Evolutionary conservation across 2,113 vertebrate genomes (phyloP).

Genomic region (Myrmecophaga tridactyla): DNA sequence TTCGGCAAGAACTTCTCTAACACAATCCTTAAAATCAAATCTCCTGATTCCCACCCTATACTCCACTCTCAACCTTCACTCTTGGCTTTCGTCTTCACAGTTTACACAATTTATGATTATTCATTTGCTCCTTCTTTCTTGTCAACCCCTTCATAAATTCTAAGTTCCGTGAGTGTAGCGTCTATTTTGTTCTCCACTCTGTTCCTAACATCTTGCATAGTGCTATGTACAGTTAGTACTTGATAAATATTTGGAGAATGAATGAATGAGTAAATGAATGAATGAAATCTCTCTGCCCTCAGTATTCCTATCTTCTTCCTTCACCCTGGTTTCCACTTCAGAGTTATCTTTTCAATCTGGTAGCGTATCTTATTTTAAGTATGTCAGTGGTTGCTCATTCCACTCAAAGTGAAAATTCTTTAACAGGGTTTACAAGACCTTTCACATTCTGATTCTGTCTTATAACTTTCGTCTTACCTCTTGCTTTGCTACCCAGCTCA

Average conservation of each 20-base stretch:
- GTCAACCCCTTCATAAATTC: background rate
- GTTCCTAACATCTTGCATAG: background rate
- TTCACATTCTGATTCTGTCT: too few relatives aligned
- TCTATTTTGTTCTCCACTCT: background rate
- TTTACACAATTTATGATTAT: background rate
- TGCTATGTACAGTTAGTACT: background rate
- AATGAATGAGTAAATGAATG: background rate
- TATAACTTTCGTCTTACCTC: too few relatives aligned
- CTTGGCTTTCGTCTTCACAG: background rate
- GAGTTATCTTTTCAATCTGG: background rate
- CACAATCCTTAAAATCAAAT: too few relatives aligned
- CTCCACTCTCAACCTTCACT: background rate
- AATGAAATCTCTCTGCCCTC: background rate
- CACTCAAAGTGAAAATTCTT: background rate
- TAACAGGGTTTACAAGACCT: background rate
- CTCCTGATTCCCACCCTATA: too few relatives aligned
- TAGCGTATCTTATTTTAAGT: background rate
- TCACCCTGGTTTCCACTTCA: background rate
- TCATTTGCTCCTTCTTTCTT: background rate
- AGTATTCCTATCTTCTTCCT: background rate
- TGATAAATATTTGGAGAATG: background rate
- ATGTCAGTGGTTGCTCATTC: background rate
- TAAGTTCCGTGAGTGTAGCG: background rate
- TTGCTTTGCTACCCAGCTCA: too few relatives aligned
- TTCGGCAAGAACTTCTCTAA: background rate